Evolutionary conservation across 2,113 vertebrate genomes (phyloP), one percentile per base, ranked within the genome.

Genomic region (Podilymbus podiceps): DNA sequence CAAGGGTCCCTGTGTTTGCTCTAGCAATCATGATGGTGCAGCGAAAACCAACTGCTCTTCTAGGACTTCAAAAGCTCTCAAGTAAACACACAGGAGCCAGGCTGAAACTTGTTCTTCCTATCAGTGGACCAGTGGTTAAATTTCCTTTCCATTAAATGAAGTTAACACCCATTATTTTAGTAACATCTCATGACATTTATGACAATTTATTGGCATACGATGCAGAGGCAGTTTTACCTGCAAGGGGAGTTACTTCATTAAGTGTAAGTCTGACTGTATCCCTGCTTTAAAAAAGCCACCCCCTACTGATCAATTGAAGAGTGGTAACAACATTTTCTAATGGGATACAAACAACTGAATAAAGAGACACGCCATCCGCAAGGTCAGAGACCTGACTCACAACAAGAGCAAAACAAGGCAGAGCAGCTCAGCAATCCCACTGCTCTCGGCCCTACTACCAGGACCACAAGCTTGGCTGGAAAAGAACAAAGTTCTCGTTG

Each of bases 1-100:
- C 46, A 94, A 50, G 50, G 35, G 63, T 76, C 27, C 24, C 35
- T 27, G 20, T 77, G 59, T 77, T 89, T 90, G 72, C 56, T 77
- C 42, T 33, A 83, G 67, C 31, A 74, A 42, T 53, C n/a, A 23
- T 3, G 6, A 86, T 18, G 33, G 28, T 23, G 16, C 59, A 93
- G n/a, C 30, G 25, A 72, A 93, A 87, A 53, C 8, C 42, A 76
- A n/a, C 3, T 1, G 4, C 58, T 69, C n/a, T 80, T 77, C 49
- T 42, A 85, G 12, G 33, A 69, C 82, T 93, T 92, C 56, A 94
- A 68, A 89, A 85, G 77, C 44, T 76, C 62, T 90, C 50, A 28
- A 0, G 2, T 23, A 56, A 91, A 60, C 33, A 73, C 64, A 69
- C 8, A 76, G 50, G 28, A 91, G 23, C 31, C 28, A 31, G 10